Percentiles rank a stretch among this genome's conserved stretches.
These are phyloP conservation scores for Oryzias curvinotus DNA, from an alignment of 2,113 vertebrate genomes.

Conservation along the genomic window DNA sequence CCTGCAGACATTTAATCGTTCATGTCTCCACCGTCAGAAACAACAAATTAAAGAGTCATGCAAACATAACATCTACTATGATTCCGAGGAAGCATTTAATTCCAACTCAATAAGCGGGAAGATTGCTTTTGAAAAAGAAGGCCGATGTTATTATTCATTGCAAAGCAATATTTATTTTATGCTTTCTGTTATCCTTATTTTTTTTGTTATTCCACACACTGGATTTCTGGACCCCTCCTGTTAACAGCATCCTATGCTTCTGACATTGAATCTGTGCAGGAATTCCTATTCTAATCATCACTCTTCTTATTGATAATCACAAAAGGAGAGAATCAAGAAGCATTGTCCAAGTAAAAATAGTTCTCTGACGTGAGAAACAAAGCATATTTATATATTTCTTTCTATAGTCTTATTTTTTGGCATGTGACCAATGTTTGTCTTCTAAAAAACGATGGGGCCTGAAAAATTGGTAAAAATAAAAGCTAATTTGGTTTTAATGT, in stretches of 20 bases:
- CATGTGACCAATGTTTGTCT: too few relatives aligned
- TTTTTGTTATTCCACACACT: slow-evolving; percentile 41
- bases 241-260: slow-evolving; percentile 48
- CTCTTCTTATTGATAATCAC: too few relatives aligned
- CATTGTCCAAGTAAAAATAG: too few relatives aligned
- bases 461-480: too few relatives aligned
- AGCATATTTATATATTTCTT: too few relatives aligned
- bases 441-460: too few relatives aligned
- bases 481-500: too few relatives aligned
- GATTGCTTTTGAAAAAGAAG: slow-evolving; percentile 45
- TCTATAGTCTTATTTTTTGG: too few relatives aligned
- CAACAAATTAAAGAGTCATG: slow-evolving; percentile 47
- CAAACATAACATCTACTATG: slow-evolving; percentile 42
- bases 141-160: slow-evolving; percentile 41
- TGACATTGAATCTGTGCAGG: slow-evolving; percentile 45
- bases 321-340: too few relatives aligned
- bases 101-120: slow-evolving; percentile 56
- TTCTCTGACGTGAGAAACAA: too few relatives aligned
- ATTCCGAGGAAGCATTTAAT: slow-evolving; percentile 55
- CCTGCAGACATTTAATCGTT: slow-evolving; percentile 53
- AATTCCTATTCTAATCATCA: too few relatives aligned
- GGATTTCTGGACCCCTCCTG: slow-evolving; percentile 50
- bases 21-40: slow-evolving; percentile 33
- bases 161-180: slow-evolving; percentile 21
- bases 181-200: background rate